phyloP scores from a whole-genome alignment of 1,140 invertebrate genomes.

The Zaprionus africanus region DNA sequence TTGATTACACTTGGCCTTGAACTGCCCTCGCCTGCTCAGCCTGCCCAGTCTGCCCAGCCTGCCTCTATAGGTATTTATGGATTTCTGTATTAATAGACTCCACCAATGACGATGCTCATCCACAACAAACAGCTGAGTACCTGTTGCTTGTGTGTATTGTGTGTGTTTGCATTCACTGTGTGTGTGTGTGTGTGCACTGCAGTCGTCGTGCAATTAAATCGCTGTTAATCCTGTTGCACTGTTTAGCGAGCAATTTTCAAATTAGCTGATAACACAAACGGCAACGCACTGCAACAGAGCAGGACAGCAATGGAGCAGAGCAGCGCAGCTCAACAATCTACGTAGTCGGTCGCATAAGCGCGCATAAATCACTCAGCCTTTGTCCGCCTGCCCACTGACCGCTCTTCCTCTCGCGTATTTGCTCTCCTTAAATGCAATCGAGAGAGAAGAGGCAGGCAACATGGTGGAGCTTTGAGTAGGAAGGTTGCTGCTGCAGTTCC shows the following conservation, averaged over 20 bases:
- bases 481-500: constrained; percentile 18
- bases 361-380: constrained; percentile 57
- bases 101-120: background rate
- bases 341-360: constrained; percentile 6
- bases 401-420: background rate
- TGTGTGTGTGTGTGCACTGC: background rate
- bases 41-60: background rate
- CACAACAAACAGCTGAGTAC: background rate
- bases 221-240: constrained; percentile 47
- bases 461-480: background rate
- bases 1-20: constrained; percentile 73
- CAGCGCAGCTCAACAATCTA: background rate
- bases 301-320: too few species aligned
- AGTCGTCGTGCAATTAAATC: constrained; percentile 51
- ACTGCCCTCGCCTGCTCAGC: constrained; percentile 37
- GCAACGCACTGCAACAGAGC: background rate
- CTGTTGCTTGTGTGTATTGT: constrained; percentile 1
- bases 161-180: constrained; percentile 10
- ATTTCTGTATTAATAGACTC: constrained; percentile 42
- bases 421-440: constrained; percentile 1
- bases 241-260: constrained; percentile 48
- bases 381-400: constrained; percentile 10
- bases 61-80: constrained; percentile 2
- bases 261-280: constrained; percentile 51
- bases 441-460: background rate